Evolutionary conservation across 2,888 invertebrate species (phyloP).

Genomic region (Oxytorus armatus): DNA sequence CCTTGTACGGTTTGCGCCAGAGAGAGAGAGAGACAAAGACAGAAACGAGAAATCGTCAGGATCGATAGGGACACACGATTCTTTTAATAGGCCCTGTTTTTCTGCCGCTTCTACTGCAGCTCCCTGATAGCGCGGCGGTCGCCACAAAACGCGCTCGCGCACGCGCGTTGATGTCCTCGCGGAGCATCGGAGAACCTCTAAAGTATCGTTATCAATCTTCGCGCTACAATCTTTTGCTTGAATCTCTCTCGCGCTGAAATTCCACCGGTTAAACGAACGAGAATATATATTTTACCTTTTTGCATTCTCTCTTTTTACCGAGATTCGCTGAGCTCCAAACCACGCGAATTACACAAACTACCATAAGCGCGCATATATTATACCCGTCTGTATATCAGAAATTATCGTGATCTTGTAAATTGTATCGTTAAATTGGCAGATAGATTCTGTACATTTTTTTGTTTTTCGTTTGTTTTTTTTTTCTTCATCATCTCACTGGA

Average conservation of each 20-base stretch:
- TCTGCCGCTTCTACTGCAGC: slow-evolving; percentile 42
- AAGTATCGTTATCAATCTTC: slow-evolving; percentile 58
- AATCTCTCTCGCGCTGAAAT: slow-evolving; percentile 50
- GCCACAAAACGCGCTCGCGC: slow-evolving; percentile 20
- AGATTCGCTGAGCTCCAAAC: slow-evolving; percentile 19
- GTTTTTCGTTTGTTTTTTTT: neutral
- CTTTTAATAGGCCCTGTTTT: slow-evolving; percentile 59
- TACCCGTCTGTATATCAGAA: slow-evolving; percentile 28
- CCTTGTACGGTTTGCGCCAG: neutral
- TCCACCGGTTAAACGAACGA: slow-evolving; percentile 21
- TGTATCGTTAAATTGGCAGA: slow-evolving; percentile 1
- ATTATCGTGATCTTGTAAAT: slow-evolving; percentile 30
- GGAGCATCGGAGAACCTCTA: slow-evolving; percentile 20
- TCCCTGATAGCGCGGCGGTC: slow-evolving; percentile 53
- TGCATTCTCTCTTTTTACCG: slow-evolving; percentile 19
- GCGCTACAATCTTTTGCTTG: slow-evolving; percentile 35
- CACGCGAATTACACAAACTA: slow-evolving; percentile 18
- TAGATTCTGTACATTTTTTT: neutral
- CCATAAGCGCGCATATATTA: slow-evolving; percentile 3
- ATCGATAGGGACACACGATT: slow-evolving; percentile 51
- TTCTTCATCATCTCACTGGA: neutral
- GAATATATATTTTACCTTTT: slow-evolving; percentile 15
- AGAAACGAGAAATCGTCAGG: slow-evolving; percentile 39
- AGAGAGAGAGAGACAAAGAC: slow-evolving; percentile 13
- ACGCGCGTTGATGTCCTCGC: slow-evolving; percentile 14